Evolutionary conservation across 2,113 vertebrate species (phyloP).

Genomic region (Microcebus griseorufus): DNA sequence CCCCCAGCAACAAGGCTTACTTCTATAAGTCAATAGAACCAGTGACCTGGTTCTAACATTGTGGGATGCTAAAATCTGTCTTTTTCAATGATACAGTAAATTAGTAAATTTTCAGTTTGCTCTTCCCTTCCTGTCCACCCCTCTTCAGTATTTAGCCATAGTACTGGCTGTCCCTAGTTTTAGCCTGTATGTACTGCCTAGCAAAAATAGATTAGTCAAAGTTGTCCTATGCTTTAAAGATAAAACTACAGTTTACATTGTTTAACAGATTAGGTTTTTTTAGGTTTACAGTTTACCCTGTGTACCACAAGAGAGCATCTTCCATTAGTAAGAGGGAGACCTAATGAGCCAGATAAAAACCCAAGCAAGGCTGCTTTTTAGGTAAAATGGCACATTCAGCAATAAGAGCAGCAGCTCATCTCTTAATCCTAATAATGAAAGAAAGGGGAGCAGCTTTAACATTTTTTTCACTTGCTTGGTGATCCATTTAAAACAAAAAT

Average conservation of each 20-base stretch:
- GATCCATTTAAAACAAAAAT: neutral
- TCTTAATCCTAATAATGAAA: neutral
- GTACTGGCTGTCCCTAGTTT: neutral
- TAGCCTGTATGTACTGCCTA: neutral
- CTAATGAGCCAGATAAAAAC: neutral
- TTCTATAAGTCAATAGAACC: neutral
- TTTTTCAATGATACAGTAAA: neutral
- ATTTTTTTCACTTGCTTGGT: neutral
- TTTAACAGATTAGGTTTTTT: neutral
- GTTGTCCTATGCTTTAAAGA: neutral
- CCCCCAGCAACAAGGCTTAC: neutral
- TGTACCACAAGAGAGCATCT: neutral
- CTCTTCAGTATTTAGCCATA: neutral
- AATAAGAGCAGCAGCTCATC: neutral
- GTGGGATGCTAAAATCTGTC: neutral
- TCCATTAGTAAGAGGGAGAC: neutral
- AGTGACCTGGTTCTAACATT: neutral
- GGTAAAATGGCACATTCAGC: neutral
- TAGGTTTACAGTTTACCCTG: neutral
- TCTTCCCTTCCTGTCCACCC: neutral
- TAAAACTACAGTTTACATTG: neutral
- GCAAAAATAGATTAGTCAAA: neutral
- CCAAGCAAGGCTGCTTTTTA: neutral
- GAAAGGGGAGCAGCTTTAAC: neutral
- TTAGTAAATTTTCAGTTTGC: neutral